Evolutionary conservation across 2,113 vertebrate genomes (phyloP).

Genomic region (Aphelocoma coerulescens): DNA sequence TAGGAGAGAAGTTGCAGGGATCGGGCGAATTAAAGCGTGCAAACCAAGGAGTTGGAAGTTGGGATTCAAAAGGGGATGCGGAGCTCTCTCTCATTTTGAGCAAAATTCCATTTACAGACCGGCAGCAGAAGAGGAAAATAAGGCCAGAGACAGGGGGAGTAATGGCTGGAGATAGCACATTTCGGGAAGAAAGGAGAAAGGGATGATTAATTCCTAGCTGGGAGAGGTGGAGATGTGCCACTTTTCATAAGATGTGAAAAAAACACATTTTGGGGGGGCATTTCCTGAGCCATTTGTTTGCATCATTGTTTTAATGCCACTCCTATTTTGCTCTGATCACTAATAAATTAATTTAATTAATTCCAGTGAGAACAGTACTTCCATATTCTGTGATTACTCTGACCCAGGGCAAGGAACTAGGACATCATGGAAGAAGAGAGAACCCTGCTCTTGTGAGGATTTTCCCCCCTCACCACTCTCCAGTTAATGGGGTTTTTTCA

Average conservation of each 20-base stretch:
- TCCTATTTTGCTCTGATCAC: neutral
- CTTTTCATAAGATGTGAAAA: neutral
- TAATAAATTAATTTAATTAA: neutral
- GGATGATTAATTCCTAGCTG: neutral
- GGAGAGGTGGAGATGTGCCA: neutral
- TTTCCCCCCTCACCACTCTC: neutral
- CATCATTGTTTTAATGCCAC: neutral
- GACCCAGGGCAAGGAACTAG: neutral
- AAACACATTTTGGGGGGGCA: rapidly evolving
- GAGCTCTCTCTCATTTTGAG: neutral
- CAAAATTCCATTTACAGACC: neutral
- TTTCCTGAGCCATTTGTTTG: neutral
- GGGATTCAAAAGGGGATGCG: slow-evolving; percentile 7
- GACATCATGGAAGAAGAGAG: neutral
- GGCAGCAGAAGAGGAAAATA: neutral
- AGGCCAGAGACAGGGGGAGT: neutral
- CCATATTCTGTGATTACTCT: neutral
- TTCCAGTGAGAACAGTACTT: neutral
- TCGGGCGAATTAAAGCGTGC: slow-evolving; percentile 47
- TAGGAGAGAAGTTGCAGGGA: slow-evolving; percentile 49
- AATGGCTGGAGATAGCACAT: neutral
- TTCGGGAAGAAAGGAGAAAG: neutral
- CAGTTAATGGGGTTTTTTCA: neutral
- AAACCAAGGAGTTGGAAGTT: neutral
- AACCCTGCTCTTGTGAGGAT: neutral